phyloP scores from a whole-genome alignment of 2,888 invertebrate genomes.

The Prosopocoilus inquinatus region DNA sequence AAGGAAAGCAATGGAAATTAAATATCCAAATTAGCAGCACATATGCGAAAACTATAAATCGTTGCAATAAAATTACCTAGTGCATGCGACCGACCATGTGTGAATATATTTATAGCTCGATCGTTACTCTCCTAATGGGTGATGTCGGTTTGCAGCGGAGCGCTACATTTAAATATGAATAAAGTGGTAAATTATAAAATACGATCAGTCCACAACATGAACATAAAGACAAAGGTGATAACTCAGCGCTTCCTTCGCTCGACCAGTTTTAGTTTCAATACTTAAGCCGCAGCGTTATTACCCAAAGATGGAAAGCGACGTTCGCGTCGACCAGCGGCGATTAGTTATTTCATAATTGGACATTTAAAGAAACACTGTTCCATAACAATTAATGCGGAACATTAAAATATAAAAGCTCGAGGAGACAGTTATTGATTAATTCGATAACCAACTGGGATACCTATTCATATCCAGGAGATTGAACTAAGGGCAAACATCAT shows the following conservation, averaged over 20 bases:
- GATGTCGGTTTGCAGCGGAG: not conserved
- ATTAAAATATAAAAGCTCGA: too few relatives aligned
- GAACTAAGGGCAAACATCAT: too few relatives aligned
- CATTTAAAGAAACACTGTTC: too few relatives aligned
- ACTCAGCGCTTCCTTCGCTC: too few relatives aligned
- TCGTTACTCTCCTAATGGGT: not conserved
- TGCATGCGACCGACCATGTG: constrained; percentile 7
- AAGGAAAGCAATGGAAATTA: constrained; percentile 7
- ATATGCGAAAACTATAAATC: constrained; percentile 16
- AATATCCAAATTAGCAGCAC: constrained; percentile 15
- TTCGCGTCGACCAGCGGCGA: too few relatives aligned
- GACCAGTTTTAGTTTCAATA: not conserved
- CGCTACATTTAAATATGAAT: constrained; percentile 5
- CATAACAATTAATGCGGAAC: too few relatives aligned
- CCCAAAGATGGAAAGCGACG: too few relatives aligned
- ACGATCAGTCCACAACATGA: not conserved
- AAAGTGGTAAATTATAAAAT: not conserved
- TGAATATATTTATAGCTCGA: constrained; percentile 11
- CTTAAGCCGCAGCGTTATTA: not conserved
- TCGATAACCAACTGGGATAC: too few relatives aligned
- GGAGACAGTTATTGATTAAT: too few relatives aligned
- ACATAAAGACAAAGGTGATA: not conserved
- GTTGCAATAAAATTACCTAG: constrained; percentile 13
- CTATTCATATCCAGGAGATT: too few relatives aligned
- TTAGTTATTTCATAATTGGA: too few relatives aligned